These are phyloP conservation scores for Epinephelus fuscoguttatus DNA, from an alignment of 2,113 vertebrate genomes.

Conservation along the genomic window DNA sequence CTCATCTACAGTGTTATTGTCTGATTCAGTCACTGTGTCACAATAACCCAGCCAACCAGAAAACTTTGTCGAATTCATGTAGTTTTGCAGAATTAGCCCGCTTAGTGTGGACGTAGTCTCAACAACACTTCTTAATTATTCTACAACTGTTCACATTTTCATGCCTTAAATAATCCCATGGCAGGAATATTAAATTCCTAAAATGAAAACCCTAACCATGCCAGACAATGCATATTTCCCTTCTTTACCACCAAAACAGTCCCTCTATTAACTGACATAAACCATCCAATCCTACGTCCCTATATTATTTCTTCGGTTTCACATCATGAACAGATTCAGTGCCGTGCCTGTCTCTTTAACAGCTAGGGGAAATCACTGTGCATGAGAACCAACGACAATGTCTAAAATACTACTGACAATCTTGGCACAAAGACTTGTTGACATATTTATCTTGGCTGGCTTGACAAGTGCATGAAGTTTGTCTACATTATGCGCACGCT, in stretches of 20 bases:
- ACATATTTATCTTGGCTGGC: conserved; percentile 39
- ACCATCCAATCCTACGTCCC: neutral
- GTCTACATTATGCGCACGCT: conserved; percentile 3
- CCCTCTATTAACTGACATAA: neutral
- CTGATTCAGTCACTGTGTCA: too few species aligned
- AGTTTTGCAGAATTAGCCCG: neutral
- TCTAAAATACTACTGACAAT: conserved; percentile 31
- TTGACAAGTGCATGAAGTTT: conserved; percentile 10
- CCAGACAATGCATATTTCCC: neutral
- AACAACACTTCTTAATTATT: conserved; percentile 5
- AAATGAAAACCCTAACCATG: neutral
- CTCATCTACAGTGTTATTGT: too few species aligned
- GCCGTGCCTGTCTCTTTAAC: neutral
- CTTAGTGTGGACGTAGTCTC: neutral
- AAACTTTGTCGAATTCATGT: neutral
- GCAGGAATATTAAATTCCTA: conserved; percentile 10
- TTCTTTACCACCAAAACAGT: neutral
- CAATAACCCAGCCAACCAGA: too few species aligned
- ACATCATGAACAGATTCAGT: neutral
- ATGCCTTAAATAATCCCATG: conserved; percentile 58
- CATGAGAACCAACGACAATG: neutral
- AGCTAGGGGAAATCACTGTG: neutral
- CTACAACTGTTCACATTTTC: conserved; percentile 42
- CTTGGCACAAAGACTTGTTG: conserved; percentile 58
- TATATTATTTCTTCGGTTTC: conserved; percentile 8